Percentiles rank a stretch among this genome's conserved stretches.
Evolutionary conservation across 1,140 invertebrate genomes (phyloP).

Genomic region (Drosophila repletoides): DNA sequence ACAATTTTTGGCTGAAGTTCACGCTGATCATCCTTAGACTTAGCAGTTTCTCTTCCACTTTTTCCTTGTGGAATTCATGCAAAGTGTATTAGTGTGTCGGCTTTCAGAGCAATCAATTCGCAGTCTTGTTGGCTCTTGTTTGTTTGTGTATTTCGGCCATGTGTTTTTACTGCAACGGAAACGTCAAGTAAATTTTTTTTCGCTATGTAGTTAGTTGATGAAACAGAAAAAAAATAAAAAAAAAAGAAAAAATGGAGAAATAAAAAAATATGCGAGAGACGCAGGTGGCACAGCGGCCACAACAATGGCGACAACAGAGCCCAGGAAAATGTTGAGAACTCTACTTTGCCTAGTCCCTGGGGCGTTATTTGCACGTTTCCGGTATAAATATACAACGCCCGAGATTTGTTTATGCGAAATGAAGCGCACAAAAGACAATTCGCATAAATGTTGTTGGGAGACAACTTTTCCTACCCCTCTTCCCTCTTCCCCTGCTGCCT

Average conservation of each 20-base stretch:
- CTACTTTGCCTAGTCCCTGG: conserved; percentile 74
- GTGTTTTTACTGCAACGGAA: conserved; percentile 79
- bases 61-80: no score
- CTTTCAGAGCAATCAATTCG: no score
- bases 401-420: conserved; percentile 80
- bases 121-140: conserved; percentile 35
- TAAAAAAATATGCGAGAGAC: conserved; percentile 51
- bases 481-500: not conserved
- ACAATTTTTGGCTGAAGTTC: no score
- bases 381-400: conserved; percentile 77
- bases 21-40: no score
- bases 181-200: conserved; percentile 76
- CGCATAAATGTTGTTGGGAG: conserved; percentile 70
- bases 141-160: conserved; percentile 75
- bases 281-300: conserved; percentile 59
- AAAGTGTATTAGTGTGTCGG: conserved; percentile 32
- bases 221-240: conserved; percentile 36
- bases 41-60: no score
- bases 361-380: conserved; percentile 79
- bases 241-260: conserved; percentile 28
- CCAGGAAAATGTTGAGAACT: conserved; percentile 35
- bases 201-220: conserved; percentile 74
- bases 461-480: not conserved
- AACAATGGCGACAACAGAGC: conserved; percentile 58
- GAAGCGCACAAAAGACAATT: conserved; percentile 78